Evolutionary conservation across 2,113 vertebrate genomes (phyloP).

Genomic region (Cacatua alba): DNA sequence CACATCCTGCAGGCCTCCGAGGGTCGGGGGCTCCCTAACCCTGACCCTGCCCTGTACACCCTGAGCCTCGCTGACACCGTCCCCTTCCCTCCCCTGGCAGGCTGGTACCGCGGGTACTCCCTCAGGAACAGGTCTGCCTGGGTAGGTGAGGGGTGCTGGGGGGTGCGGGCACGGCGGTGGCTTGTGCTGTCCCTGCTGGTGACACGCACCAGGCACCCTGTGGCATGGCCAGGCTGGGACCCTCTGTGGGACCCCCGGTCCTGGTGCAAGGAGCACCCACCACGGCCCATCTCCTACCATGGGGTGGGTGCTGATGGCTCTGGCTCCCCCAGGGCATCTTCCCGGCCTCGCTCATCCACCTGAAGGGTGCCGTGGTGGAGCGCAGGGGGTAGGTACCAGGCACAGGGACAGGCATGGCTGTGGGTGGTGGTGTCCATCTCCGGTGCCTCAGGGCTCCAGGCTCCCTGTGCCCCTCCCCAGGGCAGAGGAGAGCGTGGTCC

Average conservation of each 20-base stretch:
- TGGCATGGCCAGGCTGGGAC: not conserved
- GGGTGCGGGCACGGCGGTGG: fast-evolving
- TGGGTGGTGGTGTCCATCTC: not conserved
- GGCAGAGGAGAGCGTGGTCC: not conserved
- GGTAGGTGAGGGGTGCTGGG: slow-evolving; percentile 8
- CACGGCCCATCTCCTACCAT: not conserved
- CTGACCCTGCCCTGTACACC: not conserved
- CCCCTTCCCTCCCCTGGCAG: not conserved
- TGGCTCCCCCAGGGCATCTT: slow-evolving; percentile 56
- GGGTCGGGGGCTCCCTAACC: not conserved
- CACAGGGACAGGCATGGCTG: fast-evolving
- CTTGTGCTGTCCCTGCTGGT: not conserved
- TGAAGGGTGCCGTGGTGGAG: slow-evolving; percentile 17
- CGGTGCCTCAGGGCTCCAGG: not conserved
- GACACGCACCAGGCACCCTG: not conserved
- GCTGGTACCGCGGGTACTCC: slow-evolving; percentile 63
- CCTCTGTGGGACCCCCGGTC: not conserved
- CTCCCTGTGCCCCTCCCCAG: not conserved
- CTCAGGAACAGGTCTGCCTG: slow-evolving; percentile 44
- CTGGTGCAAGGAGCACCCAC: not conserved
- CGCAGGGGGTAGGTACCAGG: slow-evolving; percentile 7
- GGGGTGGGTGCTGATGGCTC: fast-evolving
- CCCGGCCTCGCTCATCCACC: slow-evolving; percentile 49
- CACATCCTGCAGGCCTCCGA: slow-evolving; percentile 49
- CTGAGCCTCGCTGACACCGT: fast-evolving